A percentile compares a stretch with the other conserved stretches of the same genome.
phyloP scores from a whole-genome alignment of 2,113 vertebrate genomes.

The Xiphophorus couchianus region DNA sequence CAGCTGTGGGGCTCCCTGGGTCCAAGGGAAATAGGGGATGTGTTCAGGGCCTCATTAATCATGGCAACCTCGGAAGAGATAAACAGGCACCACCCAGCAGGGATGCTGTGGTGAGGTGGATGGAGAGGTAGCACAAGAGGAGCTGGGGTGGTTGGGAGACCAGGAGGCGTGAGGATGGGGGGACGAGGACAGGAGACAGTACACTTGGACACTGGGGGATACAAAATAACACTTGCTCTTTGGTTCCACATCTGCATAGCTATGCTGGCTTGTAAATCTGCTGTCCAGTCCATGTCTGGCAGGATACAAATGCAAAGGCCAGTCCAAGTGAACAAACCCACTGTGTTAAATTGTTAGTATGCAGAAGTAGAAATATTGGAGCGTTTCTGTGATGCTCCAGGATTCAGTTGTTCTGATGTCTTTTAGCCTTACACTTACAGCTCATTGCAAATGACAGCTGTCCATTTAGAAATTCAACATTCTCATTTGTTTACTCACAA shows the following conservation, averaged over 20 bases:
- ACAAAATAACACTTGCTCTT: conserved; percentile 77
- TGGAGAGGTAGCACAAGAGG: conserved; percentile 17
- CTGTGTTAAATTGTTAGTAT: not conserved
- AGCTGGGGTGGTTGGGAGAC: conserved; percentile 42
- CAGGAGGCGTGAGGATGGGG: conserved; percentile 56
- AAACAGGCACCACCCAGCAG: conserved; percentile 81
- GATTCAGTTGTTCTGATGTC: not conserved
- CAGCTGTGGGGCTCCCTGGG: conserved; percentile 84
- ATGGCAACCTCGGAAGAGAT: conserved; percentile 82
- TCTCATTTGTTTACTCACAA: too few species aligned
- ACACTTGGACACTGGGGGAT: conserved; percentile 66
- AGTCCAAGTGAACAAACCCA: conserved; percentile 19
- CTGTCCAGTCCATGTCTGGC: conserved; percentile 75
- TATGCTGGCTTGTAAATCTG: conserved; percentile 74
- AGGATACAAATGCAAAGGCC: conserved; percentile 52
- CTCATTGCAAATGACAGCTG: too few species aligned
- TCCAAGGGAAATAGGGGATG: conserved; percentile 84
- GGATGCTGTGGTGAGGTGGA: conserved; percentile 67
- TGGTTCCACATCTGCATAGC: conserved; percentile 77
- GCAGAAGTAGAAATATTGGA: not conserved
- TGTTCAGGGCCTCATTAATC: conserved; percentile 90
- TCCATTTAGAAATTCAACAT: too few species aligned
- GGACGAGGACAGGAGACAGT: conserved; percentile 47
- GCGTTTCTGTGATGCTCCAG: not conserved
- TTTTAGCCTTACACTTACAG: not conserved